Evolutionary conservation across 2,888 invertebrate species (phyloP), one percentile per base, ranked within the genome.

Genomic region (Eupithecia centaureata): DNA sequence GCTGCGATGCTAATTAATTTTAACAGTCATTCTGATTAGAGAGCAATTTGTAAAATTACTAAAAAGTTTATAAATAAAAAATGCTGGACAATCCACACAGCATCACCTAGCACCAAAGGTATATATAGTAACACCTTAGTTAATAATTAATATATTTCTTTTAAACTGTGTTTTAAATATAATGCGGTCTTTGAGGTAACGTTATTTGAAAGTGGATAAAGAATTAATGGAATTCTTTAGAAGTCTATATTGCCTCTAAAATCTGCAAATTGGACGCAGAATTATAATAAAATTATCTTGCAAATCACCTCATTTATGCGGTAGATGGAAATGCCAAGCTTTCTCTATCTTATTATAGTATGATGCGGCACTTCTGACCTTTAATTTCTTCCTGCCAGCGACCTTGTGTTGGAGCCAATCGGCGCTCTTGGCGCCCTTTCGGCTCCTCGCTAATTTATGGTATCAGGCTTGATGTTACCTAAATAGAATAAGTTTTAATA

Each of bases 341-440:
- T 28, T 61, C 33, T 61, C 28, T 5, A 22, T 30, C 27, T 8
- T 61, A 38, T 52, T 63, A 64, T 30, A 28, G 35, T 25, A 15
- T 35, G 61, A 61, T 70, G 70, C 70, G 70, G 63, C 54, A 66
- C 32, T 70, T 61, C 35, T 70, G 66, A 66, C 70, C 70, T 70
- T 70, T 60, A 51, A 51, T 28, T 63, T 61, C 56, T 61, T 69
- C 69, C 61, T 66, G 63, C 30, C 33, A 15, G 54, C 63, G 61
- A 64, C 66, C 70, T 67, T 70, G 66, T 5, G 38, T 5, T 30
- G 22, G 22, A 54, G 59, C 59, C 59, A 67, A 42, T 64, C 61
- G 60, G 65, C 61, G 42, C 56, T 63, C 63, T 56, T 61, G 32
- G 57, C 51, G 66, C 58, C 66, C 66, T 67, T 66, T 54, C 18